Evolutionary conservation across 2,888 invertebrate genomes (phyloP).

Genomic region (Latrodectus hesperus): DNA sequence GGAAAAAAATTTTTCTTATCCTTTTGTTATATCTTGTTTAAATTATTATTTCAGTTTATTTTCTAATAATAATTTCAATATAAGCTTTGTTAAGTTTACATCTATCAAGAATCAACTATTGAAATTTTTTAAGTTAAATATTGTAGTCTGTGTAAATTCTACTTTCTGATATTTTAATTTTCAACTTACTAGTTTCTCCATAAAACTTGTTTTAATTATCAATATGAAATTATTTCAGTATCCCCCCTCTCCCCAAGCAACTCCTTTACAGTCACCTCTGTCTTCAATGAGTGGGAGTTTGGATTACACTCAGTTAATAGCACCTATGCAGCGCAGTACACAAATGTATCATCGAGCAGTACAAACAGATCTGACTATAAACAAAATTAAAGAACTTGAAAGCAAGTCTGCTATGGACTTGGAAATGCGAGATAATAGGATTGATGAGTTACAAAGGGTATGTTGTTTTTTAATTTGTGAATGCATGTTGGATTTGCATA

Average conservation of each 20-base stretch:
- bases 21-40: too few species aligned
- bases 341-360: conserved; percentile 68
- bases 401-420: conserved; percentile 91
- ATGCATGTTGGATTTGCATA: too few species aligned
- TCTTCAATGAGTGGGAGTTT: conserved; percentile 48
- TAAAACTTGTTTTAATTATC: background rate
- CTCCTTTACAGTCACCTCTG: conserved; percentile 67
- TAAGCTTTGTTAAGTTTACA: too few species aligned
- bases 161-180: too few species aligned
- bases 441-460: conserved; percentile 89
- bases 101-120: too few species aligned
- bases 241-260: conserved; percentile 67
- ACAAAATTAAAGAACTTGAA: conserved; percentile 83
- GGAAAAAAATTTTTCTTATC: too few species aligned
- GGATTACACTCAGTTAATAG: conserved; percentile 61
- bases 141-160: too few species aligned
- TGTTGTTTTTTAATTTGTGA: background rate
- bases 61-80: too few species aligned
- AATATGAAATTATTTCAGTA: conserved; percentile 43
- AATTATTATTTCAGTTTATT: too few species aligned
- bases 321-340: conserved; percentile 45
- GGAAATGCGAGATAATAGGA: conserved; percentile 94
- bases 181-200: background rate
- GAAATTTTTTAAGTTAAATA: too few species aligned
- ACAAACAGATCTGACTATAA: conserved; percentile 72